Conservation (phyloP, 2,797 vertebrate genomes). For the Channallabes apus region DNA sequence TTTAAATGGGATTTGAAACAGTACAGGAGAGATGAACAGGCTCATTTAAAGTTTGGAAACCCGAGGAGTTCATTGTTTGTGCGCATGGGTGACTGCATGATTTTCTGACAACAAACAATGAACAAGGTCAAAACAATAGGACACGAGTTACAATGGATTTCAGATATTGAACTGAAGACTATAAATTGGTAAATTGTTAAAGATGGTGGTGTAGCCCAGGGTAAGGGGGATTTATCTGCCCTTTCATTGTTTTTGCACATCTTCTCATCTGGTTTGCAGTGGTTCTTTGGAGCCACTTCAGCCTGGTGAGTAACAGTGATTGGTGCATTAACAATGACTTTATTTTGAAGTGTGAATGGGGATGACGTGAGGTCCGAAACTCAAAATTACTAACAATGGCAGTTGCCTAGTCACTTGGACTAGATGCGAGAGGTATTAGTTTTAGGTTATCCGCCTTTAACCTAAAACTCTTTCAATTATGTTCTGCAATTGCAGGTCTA, state of each 20-base stretch:
- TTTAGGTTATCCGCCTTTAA: not conserved
- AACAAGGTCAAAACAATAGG: slow-evolving; percentile 39
- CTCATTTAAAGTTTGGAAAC: not conserved
- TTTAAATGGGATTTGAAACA: not conserved
- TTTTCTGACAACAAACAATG: slow-evolving; percentile 63
- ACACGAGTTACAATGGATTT: slow-evolving; percentile 14
- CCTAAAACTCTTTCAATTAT: not conserved
- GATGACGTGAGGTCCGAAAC: slow-evolving; percentile 6
- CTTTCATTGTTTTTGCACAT: not conserved
- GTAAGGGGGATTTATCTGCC: not conserved
- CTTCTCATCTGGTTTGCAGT: slow-evolving; percentile 1
- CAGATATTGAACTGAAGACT: not conserved
- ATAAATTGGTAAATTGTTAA: not conserved
- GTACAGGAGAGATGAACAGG: not conserved
- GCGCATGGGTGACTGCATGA: slow-evolving; percentile 63
- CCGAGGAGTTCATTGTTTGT: slow-evolving; percentile 63
- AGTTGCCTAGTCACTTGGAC: not conserved
- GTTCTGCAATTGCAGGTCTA: slow-evolving; percentile 75
- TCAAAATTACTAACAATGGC: not conserved
- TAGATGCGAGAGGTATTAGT: not conserved
- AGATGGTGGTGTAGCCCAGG: not conserved
- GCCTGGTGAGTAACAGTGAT: not conserved
- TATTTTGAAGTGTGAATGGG: not conserved
- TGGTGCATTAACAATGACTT: not conserved
- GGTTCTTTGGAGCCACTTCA: not conserved